Base-by-base conservation (phyloP, 2,113 vertebrate genomes). In the Apistogramma diplotaenia region DNA sequence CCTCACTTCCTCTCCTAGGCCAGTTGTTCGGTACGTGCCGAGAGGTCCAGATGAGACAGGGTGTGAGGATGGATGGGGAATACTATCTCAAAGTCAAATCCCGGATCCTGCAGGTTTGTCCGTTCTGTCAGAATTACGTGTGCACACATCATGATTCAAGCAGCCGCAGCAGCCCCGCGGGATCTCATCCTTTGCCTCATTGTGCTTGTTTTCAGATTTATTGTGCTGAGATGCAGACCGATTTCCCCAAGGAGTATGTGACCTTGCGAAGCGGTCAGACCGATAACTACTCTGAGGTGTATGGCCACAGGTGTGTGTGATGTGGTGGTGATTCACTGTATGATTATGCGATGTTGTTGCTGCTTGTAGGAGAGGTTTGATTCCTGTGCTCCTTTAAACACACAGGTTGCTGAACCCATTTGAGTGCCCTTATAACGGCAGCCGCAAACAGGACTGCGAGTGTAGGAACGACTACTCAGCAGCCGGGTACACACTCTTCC, bases 251-350 rank as follows among this genome's bases (percentile, higher is more conserved):
- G 90, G 98, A 99, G 88, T 99, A 98, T 79, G 87, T 99, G 89
- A 96, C 98, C 11, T 27, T 99, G 88, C 94, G 95, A 74, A 99
- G 96, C 86, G 94, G 96, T 19, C 97, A 97, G 94, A 95, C 95
- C 2, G 98, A 99, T 92, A 99, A 99, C 92, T 99, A 97, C 94
- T 98, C 98, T 1, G 98, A 99, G 95, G 95, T 99, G 4, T 99
- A 97, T 83, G 96, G 96, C 79, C 92, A 96, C 89, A 97, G 98
- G 98, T 94, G 84, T 21, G 80, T 81, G 10, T 21, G 13, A 56
- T 67, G 43, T 2, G 16, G 21, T 3, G 6, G n/a, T 70, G 82
- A 19, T 19, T 70, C 1, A 27, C 25, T 18, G 21, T 51, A 27
- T 18, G 33, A 27, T 82, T 49, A 35, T 37, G 27, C 56, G 19